These are phyloP conservation scores for Triplophysa siluroides DNA, from an alignment of 2,113 vertebrate genomes.

Conservation along the genomic window DNA sequence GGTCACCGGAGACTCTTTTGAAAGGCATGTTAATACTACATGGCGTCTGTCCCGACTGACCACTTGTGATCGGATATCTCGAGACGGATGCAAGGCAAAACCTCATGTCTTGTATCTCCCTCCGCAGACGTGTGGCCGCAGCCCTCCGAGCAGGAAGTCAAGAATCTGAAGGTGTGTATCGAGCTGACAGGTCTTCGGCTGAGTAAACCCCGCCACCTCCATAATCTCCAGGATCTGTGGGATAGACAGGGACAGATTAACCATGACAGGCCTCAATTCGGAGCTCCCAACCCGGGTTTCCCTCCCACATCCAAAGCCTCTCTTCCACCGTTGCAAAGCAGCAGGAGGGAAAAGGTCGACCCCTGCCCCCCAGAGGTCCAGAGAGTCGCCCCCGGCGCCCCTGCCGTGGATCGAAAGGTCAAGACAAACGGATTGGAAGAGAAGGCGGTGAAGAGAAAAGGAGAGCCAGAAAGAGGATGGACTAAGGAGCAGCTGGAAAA, in stretches of 20 bases:
- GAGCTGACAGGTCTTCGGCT: slow-evolving; percentile 97
- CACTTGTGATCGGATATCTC: not conserved
- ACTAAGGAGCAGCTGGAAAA: slow-evolving; percentile 85
- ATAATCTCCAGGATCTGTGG: slow-evolving; percentile 88
- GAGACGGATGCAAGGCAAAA: slow-evolving; percentile 4
- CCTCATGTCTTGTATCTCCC: slow-evolving; percentile 59
- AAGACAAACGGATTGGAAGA: slow-evolving; percentile 79
- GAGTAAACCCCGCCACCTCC: slow-evolving; percentile 88
- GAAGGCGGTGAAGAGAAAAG: slow-evolving; percentile 81
- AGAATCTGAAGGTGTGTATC: slow-evolving; percentile 98
- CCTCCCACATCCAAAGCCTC: slow-evolving; percentile 21
- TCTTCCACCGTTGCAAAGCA: slow-evolving; percentile 36
- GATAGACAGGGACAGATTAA: slow-evolving; percentile 75
- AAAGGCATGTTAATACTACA: not conserved
- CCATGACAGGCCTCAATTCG: slow-evolving; percentile 20
- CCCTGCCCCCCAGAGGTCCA: slow-evolving; percentile 51
- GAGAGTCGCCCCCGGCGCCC: slow-evolving; percentile 70
- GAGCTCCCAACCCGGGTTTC: not conserved
- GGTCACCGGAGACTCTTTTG: not conserved
- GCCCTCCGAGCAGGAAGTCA: slow-evolving; percentile 86
- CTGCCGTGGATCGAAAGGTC: slow-evolving; percentile 69
- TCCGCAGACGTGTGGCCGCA: slow-evolving; percentile 76
- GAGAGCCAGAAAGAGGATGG: slow-evolving; percentile 91
- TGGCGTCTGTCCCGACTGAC: not conserved
- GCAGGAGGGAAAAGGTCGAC: slow-evolving; percentile 83